Evolutionary conservation across 2,113 vertebrate genomes (phyloP).

Genomic region (Atractosteus spatula): DNA sequence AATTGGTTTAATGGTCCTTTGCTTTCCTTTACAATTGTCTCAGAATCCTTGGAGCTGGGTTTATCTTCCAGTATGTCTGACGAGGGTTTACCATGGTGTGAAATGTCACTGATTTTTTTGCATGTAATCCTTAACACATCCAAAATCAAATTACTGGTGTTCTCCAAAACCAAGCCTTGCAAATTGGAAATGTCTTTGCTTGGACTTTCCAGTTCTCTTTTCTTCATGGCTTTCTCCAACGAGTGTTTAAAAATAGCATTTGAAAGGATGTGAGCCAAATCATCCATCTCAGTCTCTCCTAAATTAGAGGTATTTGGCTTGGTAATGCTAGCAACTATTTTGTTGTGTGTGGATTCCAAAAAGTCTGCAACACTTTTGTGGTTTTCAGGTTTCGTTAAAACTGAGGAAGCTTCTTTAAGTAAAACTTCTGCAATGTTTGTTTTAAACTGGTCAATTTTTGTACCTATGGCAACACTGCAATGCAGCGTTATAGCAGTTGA

Average conservation of each 20-base stretch:
- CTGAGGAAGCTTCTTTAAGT: conserved; percentile 74
- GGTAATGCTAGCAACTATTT: conserved; percentile 73
- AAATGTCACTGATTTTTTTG: conserved; percentile 78
- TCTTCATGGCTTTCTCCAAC: conserved; percentile 76
- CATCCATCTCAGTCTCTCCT: conserved; percentile 67
- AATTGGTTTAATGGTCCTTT: conserved; percentile 47
- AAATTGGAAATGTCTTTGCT: conserved; percentile 52
- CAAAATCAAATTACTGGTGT: conserved; percentile 78
- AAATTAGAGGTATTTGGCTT: conserved; percentile 59
- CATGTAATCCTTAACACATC: conserved; percentile 78
- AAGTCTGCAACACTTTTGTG: conserved; percentile 76
- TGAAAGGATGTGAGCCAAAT: conserved; percentile 81
- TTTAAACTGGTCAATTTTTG: conserved; percentile 70
- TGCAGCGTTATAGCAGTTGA: conserved; percentile 68
- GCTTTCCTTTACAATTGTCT: conserved; percentile 35
- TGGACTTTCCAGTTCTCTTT: conserved; percentile 53
- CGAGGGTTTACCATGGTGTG: conserved; percentile 51
- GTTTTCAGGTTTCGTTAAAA: conserved; percentile 72
- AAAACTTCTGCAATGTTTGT: conserved; percentile 79
- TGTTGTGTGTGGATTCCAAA: conserved; percentile 75
- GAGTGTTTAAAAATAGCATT: conserved; percentile 81
- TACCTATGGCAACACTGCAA: conserved; percentile 67
- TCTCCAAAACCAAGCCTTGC: conserved; percentile 71
- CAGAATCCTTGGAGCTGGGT: conserved; percentile 24
- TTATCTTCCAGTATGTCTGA: conserved; percentile 37